phyloP scores from a whole-genome alignment of 2,888 invertebrate species.

The Archips xylosteana region DNA sequence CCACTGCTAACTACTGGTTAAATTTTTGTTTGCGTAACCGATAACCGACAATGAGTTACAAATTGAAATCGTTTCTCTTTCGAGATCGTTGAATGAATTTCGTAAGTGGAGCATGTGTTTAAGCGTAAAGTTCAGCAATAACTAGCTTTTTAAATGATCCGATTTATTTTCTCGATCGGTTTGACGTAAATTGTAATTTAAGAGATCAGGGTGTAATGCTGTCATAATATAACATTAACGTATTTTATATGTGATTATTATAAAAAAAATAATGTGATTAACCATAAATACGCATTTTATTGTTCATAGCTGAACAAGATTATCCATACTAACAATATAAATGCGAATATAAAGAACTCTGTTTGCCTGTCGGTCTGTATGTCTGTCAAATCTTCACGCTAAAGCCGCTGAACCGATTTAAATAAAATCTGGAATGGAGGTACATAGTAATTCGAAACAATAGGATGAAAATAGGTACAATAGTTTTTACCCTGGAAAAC shows the following conservation, averaged over 20 bases:
- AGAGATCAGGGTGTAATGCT: constrained; percentile 16
- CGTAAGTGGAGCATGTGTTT: constrained; percentile 45
- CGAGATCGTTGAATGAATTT: constrained; percentile 48
- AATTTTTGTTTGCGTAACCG: constrained; percentile 70
- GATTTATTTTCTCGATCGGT: constrained; percentile 35
- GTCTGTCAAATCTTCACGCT: no score
- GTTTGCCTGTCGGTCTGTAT: no score
- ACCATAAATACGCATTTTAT: no score
- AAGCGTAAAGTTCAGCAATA: constrained; percentile 41
- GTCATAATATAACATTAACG: not conserved
- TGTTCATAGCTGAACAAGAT: no score
- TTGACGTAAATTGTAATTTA: constrained; percentile 27
- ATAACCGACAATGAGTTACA: constrained; percentile 54
- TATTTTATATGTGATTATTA: not conserved
- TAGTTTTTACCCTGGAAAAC: no score
- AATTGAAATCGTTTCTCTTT: constrained; percentile 63
- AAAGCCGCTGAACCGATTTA: no score
- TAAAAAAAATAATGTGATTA: no score
- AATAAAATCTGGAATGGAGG: no score
- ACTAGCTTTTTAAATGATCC: constrained; percentile 40
- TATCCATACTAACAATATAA: no score
- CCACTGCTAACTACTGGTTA: constrained; percentile 66
- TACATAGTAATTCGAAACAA: no score
- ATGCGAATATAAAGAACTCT: no score
- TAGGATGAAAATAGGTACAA: no score